phyloP scores from a whole-genome alignment of 2,113 vertebrate genomes.

The Erythrocercus mccallii region DNA sequence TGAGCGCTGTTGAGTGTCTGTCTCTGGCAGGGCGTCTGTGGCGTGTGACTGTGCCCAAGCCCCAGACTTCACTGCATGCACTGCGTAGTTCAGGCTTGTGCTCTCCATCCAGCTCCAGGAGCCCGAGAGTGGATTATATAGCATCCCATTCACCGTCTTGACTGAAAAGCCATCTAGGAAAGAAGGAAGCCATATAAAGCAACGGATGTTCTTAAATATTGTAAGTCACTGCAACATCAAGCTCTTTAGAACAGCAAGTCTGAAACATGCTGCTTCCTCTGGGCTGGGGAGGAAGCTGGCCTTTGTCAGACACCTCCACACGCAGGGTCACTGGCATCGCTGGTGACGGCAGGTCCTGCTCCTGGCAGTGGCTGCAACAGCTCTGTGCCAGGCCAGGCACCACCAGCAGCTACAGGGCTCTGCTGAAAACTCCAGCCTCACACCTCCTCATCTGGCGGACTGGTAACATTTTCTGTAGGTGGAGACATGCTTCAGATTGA shows the following conservation, averaged over 20 bases:
- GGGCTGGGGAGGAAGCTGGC: neutral
- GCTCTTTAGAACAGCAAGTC: neutral
- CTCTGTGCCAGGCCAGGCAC: neutral
- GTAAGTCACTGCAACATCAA: neutral
- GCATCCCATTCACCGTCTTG: constrained; percentile 84
- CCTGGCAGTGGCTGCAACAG: neutral
- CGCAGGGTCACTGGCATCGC: neutral
- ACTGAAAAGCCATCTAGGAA: constrained; percentile 85
- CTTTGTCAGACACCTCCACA: neutral
- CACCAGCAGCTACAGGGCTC: neutral
- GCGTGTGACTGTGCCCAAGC: neutral
- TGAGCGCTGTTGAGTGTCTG: neutral
- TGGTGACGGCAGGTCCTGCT: neutral
- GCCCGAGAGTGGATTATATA: constrained; percentile 86
- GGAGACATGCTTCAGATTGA: neutral
- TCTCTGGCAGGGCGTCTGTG: neutral
- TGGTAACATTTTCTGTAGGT: neutral
- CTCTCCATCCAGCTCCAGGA: constrained; percentile 86
- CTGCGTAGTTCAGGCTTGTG: constrained; percentile 87
- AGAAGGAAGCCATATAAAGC: neutral
- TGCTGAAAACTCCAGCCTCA: neutral
- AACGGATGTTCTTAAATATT: neutral
- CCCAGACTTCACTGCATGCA: constrained; percentile 82
- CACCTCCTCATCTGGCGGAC: neutral
- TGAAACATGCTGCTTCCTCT: neutral